Conservation (phyloP, 35 echinoderm and acorn worm genomes). For the Diadema setosum region DNA sequence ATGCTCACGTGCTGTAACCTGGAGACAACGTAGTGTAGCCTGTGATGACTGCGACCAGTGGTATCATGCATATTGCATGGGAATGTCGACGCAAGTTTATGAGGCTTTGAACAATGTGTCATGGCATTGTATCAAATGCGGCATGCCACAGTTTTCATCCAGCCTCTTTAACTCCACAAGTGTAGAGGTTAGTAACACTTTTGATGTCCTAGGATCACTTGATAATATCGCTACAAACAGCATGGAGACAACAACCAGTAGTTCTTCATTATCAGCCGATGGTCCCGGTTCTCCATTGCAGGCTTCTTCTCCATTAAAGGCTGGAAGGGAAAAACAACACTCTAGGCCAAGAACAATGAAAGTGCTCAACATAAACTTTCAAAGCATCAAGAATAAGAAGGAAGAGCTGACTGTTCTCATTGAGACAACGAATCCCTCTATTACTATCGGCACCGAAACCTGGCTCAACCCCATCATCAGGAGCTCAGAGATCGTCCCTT, state of each 20-base stretch:
- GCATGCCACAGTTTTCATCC: neutral
- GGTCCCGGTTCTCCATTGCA: neutral
- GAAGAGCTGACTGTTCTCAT: neutral
- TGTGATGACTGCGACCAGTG: conserved; percentile 41
- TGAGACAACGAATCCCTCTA: neutral
- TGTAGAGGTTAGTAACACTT: too few species aligned
- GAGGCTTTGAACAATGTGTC: neutral
- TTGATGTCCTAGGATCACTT: too few species aligned
- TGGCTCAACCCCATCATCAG: neutral
- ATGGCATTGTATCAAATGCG: neutral
- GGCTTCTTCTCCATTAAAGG: neutral
- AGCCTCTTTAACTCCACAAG: too few species aligned
- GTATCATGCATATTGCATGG: conserved; percentile 12
- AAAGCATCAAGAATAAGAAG: neutral
- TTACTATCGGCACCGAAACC: neutral
- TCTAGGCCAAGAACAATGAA: too few species aligned
- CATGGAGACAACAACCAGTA: neutral
- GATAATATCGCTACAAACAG: too few species aligned
- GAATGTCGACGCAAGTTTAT: neutral
- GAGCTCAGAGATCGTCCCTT: neutral
- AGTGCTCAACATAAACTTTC: too few species aligned
- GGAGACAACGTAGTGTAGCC: neutral
- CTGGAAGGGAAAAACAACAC: too few species aligned
- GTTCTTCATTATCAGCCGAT: neutral
- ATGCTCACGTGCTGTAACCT: conserved; percentile 15